These are phyloP conservation scores for Peromyscus aztecus DNA, from an alignment of 2,797 vertebrate genomes.

Conservation along the genomic window DNA sequence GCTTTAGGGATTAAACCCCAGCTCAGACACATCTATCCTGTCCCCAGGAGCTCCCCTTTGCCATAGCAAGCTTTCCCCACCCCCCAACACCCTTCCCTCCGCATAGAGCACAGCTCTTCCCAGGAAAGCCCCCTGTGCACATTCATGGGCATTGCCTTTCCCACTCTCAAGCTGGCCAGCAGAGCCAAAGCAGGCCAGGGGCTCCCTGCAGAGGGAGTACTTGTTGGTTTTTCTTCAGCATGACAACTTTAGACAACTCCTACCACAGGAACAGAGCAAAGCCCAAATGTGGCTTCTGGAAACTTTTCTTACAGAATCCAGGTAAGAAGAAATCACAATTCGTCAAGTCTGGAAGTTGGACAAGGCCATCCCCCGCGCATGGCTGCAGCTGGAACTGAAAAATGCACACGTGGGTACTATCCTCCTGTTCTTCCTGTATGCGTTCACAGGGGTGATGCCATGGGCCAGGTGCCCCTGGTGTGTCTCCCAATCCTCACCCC, in stretches of 20 bases:
- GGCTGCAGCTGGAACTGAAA: accelerated
- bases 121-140: not conserved
- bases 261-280: not conserved
- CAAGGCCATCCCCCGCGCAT: accelerated
- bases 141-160: too few relatives aligned
- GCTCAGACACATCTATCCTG: not conserved
- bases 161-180: not conserved
- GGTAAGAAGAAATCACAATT: not conserved
- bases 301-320: not conserved
- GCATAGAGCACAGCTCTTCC: not conserved
- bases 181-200: not conserved
- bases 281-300: not conserved
- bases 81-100: not conserved
- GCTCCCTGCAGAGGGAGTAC: not conserved
- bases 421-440: not conserved
- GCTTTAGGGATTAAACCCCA: not conserved
- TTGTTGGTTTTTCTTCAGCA: not conserved
- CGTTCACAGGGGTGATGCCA: not conserved
- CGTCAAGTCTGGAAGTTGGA: not conserved
- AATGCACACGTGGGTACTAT: too few relatives aligned
- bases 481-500: not conserved
- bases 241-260: not conserved
- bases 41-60: too few relatives aligned
- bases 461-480: too few relatives aligned
- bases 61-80: not conserved